Evolutionary conservation across 2,113 vertebrate genomes (phyloP).

Genomic region (Ochotona curzoniae): DNA sequence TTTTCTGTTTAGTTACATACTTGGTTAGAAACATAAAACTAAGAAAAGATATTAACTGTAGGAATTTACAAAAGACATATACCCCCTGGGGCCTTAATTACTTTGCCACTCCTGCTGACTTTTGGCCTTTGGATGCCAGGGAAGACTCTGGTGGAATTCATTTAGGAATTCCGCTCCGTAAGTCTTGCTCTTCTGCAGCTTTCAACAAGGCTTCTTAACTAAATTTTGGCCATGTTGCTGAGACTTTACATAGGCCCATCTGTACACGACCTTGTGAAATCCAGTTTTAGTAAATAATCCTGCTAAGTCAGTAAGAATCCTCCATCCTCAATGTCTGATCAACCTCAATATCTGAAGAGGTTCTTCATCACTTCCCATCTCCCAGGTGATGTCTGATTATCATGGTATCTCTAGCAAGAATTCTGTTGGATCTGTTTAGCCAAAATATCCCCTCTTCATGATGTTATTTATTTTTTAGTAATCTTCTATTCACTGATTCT

Average conservation of each 20-base stretch:
- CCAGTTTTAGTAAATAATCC: background rate
- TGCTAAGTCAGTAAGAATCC: background rate
- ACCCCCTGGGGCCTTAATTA: background rate
- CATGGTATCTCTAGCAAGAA: background rate
- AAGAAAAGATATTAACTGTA: background rate
- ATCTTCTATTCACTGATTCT: background rate
- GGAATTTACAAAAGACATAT: constrained; percentile 5
- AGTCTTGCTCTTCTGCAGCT: background rate
- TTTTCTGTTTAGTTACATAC: constrained; percentile 4
- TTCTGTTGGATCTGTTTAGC: background rate
- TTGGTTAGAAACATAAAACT: background rate
- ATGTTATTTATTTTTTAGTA: background rate
- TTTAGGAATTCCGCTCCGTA: background rate
- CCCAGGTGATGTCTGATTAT: background rate
- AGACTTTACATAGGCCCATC: too few relatives aligned
- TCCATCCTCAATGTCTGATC: background rate
- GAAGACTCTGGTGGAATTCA: background rate
- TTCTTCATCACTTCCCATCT: background rate
- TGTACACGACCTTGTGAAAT: background rate
- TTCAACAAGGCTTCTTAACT: background rate
- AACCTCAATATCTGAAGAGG: background rate
- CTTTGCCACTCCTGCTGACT: background rate
- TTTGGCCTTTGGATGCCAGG: background rate
- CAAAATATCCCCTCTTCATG: background rate
- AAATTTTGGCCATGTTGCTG: background rate